These are phyloP conservation scores for Dromius quadrimaculatus DNA, from an alignment of 2,888 invertebrate genomes.

Conservation along the genomic window DNA sequence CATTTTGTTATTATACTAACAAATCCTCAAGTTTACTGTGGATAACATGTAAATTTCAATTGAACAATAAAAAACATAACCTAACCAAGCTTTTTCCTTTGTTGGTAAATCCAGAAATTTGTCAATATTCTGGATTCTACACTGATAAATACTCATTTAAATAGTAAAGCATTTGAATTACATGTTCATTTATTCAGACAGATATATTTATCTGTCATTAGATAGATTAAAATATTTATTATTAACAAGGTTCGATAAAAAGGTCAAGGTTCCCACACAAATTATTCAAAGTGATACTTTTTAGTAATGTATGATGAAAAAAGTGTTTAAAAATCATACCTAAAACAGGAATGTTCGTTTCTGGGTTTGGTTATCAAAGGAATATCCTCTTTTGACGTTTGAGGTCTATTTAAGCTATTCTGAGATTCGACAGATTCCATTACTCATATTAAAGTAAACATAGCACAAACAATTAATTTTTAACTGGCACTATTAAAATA, in stretches of 20 bases:
- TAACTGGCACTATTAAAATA: neutral
- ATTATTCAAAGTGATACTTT: neutral
- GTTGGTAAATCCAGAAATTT: too few relatives aligned
- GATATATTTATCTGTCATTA: too few relatives aligned
- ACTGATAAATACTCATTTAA: too few relatives aligned
- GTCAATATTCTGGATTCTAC: too few relatives aligned
- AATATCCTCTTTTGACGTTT: slow-evolving; percentile 74
- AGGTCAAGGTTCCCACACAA: slow-evolving; percentile 1
- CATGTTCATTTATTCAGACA: neutral
- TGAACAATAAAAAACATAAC: too few relatives aligned
- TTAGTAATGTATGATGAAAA: neutral
- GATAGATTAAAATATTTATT: neutral
- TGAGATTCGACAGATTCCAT: slow-evolving; percentile 65
- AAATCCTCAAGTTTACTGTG: too few relatives aligned
- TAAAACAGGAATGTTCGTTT: slow-evolving; percentile 72
- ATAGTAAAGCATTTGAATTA: too few relatives aligned
- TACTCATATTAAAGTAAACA: slow-evolving; percentile 44
- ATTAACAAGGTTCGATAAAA: slow-evolving; percentile 7
- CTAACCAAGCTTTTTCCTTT: too few relatives aligned
- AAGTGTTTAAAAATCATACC: slow-evolving; percentile 64
- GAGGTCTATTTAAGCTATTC: slow-evolving; percentile 63
- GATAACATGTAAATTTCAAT: too few relatives aligned
- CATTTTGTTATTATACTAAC: too few relatives aligned
- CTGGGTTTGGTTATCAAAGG: slow-evolving; percentile 76
- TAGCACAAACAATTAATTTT: neutral